Evolutionary conservation across 2,888 invertebrate species (phyloP), one percentile per base, ranked within the genome.

Genomic region (Thelaira solivaga): DNA sequence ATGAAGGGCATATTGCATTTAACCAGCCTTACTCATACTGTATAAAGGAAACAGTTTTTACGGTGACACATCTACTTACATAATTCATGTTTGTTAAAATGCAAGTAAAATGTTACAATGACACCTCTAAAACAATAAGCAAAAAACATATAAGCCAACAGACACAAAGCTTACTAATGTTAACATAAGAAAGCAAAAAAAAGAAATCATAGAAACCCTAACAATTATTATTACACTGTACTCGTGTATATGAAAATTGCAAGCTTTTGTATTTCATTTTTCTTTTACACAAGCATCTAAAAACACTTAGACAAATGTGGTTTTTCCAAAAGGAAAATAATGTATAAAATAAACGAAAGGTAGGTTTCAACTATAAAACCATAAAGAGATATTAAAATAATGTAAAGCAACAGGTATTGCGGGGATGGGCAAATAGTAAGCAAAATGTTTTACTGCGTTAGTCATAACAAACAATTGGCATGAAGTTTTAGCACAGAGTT

Each of bases 121-220:
- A 20, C 65, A 65, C 65, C 71, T 65, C 36, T 53, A 69, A 62
- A n/a, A n/a, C n/a, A n/a, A n/a, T n/a, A n/a, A n/a, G n/a, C 22
- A 39, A 39, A 41, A 26, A 57, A 6, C 7, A 55, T 24, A 39
- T 4, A 36, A 59, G 59, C 22, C 11, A 49, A 65, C 13, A 59
- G 22, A 64, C 31, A 45, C n/a, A 59, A 43, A 43, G 36, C 59
- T 59, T 45, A n/a, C n/a, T n/a, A n/a, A n/a, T 26, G 41, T 29
- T 45, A 26, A 62, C 36, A 51, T 20, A 13, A 45, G 36, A 49
- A 6, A 45, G 59, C 65, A 59, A 51, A 65, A 71, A 76, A 76
- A 64, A 62, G 24, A 62, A 20, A 62, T 24, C 45, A 20, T 26
- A 72, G 67, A 67, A 4, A 61, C n/a, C n/a, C n/a, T n/a, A n/a